A percentile compares a stretch with the other conserved stretches of the same genome.
Evolutionary conservation across 2,113 vertebrate genomes (phyloP).

Genomic region (Gallinago undulata): DNA sequence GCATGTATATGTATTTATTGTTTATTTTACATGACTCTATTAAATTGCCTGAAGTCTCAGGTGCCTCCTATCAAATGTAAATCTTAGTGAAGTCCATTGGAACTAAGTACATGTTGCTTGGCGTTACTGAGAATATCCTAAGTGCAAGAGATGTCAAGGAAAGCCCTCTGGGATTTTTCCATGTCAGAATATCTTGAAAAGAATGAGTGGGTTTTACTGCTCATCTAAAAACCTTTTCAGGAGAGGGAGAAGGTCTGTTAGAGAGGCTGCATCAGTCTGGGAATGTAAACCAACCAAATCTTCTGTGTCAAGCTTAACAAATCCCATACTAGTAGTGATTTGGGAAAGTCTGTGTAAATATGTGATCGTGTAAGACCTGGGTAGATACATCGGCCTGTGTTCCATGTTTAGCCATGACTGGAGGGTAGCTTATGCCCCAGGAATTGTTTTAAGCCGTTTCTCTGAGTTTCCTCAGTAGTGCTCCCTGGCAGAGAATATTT

Average conservation of each 20-base stretch:
- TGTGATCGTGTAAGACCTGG: neutral
- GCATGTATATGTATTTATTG: neutral
- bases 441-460: neutral
- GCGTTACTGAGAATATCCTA: neutral
- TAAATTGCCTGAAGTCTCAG: neutral
- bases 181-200: neutral
- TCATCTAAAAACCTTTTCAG: neutral
- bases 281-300: neutral
- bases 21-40: neutral
- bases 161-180: neutral
- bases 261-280: neutral
- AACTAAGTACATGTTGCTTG: neutral
- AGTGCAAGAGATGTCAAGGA: neutral
- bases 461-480: neutral
- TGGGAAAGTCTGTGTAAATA: neutral
- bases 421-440: neutral
- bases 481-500: neutral
- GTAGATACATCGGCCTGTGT: fast-evolving
- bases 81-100: neutral
- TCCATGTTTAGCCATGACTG: neutral
- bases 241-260: neutral
- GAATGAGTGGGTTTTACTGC: neutral
- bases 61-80: neutral
- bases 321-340: neutral
- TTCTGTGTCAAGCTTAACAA: neutral